Conservation (phyloP, 2,113 vertebrate genomes). For the Balaeniceps rex region DNA sequence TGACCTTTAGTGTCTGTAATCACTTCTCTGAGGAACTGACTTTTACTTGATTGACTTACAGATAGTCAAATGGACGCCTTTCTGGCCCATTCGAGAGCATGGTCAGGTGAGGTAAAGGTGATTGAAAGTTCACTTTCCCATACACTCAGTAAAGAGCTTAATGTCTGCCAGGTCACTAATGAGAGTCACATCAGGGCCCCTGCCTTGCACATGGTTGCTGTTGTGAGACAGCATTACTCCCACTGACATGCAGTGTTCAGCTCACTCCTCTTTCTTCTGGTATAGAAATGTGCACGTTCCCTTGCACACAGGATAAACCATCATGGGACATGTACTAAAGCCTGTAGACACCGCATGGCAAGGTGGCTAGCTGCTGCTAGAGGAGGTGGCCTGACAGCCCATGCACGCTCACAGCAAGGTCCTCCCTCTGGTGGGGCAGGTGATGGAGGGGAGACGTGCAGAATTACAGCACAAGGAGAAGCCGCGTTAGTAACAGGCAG, state of each 20-base stretch:
- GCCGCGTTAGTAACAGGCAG: background rate
- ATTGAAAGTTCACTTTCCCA: background rate
- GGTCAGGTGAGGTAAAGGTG: background rate
- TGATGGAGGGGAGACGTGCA: background rate
- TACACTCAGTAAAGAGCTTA: background rate
- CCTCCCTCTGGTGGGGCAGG: background rate
- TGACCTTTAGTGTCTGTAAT: background rate
- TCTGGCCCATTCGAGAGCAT: background rate
- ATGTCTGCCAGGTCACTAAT: background rate
- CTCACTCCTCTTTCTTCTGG: background rate
- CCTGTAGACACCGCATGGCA: rapidly evolving
- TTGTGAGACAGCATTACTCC: background rate
- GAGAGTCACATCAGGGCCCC: rapidly evolving
- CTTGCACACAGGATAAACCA: background rate
- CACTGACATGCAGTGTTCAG: background rate
- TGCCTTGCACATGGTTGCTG: background rate
- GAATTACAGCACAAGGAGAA: background rate
- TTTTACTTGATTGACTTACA: background rate
- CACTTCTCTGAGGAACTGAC: background rate
- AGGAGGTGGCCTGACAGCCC: background rate
- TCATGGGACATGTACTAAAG: background rate
- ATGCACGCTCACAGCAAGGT: background rate
- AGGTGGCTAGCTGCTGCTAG: background rate
- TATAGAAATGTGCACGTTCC: background rate
- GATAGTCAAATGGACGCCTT: background rate